Evolutionary conservation across 2,797 vertebrate species (phyloP).

Genomic region (Darevskia nairensis): DNA sequence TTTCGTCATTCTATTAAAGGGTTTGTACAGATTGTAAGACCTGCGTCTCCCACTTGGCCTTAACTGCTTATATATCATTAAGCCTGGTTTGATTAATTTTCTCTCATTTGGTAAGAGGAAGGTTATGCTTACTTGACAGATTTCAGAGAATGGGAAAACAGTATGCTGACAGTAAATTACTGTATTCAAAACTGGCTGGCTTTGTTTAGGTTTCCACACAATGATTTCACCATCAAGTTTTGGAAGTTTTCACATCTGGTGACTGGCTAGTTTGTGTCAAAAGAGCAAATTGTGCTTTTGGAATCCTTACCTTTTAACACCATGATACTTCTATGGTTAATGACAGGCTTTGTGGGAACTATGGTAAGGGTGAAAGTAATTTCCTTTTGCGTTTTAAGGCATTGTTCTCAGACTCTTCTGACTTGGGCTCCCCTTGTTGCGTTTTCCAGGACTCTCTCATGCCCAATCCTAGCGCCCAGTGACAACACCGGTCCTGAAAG

Average conservation of each 20-base stretch:
- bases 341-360: too few relatives aligned
- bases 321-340: too few relatives aligned
- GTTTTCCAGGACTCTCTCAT: too few relatives aligned
- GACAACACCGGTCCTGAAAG: too few relatives aligned
- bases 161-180: constrained; percentile 26
- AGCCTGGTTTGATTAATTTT: constrained; percentile 51
- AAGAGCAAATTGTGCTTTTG: background rate
- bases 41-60: background rate
- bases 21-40: background rate
- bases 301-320: background rate
- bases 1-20: constrained; percentile 19
- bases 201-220: constrained; percentile 39
- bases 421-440: too few relatives aligned
- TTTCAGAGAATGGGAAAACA: constrained; percentile 26
- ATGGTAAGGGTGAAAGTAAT: too few relatives aligned
- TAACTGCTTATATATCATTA: constrained; percentile 22
- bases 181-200: constrained; percentile 17
- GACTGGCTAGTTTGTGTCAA: background rate
- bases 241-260: background rate
- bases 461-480: too few relatives aligned
- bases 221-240: constrained; percentile 33
- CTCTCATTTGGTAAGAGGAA: constrained; percentile 18
- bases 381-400: too few relatives aligned
- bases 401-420: too few relatives aligned
- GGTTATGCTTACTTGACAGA: constrained; percentile 36